A percentile compares a stretch with the other conserved stretches of the same genome.
Evolutionary conservation across 2,113 vertebrate genomes (phyloP).

Genomic region (Oncorhynchus masou): DNA sequence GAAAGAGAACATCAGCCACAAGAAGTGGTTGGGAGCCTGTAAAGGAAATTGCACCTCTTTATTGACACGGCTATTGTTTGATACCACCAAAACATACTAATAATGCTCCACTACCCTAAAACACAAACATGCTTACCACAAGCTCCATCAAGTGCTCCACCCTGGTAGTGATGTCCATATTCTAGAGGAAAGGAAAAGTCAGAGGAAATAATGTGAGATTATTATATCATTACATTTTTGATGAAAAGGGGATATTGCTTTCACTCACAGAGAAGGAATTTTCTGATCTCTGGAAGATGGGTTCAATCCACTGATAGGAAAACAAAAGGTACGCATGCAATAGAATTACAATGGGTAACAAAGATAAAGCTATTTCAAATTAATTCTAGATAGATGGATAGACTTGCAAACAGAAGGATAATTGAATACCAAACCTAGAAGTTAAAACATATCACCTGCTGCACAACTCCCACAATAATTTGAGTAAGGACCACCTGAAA

Average conservation of each 20-base stretch:
- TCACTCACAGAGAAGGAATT: slow-evolving; percentile 56
- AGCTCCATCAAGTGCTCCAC: slow-evolving; percentile 51
- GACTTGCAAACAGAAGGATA: too few species aligned
- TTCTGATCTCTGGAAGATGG: slow-evolving; percentile 58
- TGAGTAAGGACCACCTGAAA: slow-evolving; percentile 56
- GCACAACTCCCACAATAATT: slow-evolving; percentile 52
- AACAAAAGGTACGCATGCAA: neutral
- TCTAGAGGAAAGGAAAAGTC: slow-evolving; percentile 34
- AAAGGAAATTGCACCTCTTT: neutral
- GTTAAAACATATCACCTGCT: neutral
- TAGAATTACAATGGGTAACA: neutral
- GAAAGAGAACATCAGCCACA: slow-evolving; percentile 65
- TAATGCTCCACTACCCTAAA: neutral
- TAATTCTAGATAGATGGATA: neutral
- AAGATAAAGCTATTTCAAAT: neutral
- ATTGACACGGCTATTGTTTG: neutral
- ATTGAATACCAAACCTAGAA: neutral
- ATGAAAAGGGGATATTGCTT: neutral
- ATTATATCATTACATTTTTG: neutral
- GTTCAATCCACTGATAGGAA: slow-evolving; percentile 53
- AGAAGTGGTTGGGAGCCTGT: slow-evolving; percentile 62
- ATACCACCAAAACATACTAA: neutral
- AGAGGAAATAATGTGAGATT: neutral
- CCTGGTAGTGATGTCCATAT: slow-evolving; percentile 45
- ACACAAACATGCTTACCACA: slow-evolving; percentile 43